Base-by-base conservation (phyloP, 2,888 invertebrate genomes). In the Phrixothrix hirtus region DNA sequence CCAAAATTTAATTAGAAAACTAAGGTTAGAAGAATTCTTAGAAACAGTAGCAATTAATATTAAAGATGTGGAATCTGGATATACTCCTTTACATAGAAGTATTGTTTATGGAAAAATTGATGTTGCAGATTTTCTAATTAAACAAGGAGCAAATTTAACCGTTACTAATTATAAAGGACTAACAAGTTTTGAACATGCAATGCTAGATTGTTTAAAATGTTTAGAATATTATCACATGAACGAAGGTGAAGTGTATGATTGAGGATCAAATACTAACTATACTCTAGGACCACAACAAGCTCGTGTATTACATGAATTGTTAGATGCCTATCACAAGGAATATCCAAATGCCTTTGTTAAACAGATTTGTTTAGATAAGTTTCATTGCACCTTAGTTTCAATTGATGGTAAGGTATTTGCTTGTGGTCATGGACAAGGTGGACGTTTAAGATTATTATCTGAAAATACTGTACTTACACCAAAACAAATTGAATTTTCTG, bases 251-350 rank as follows among this genome's bases (percentile, higher is more conserved):
- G 82, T 86, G 0, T 89, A 89, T 61, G 86, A 87, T 0, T 94
- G 92, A 92, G 94, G 94, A 6, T 84, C 83, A 26, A 94, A 95
- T 74, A 82, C 83, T 29, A 94, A 93, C 74, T 90, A 89, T 70
- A 90, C 89, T 1, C 79, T 93, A 5, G 94, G 93, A 1, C 84
- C 87, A 15, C 84, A 87, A 63, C 82, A 87, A 64, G 80, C 81
- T 7, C 75, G 83, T 32, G 74, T 76, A 41, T 62, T 78, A 3
- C 89, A 90, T 0, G 89, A 89, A 65, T 69, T 84, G 16, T 74
- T 89, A 30, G 84, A 86, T 37, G 79, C 79, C 48, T 89, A 90
- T 69, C 83, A 83, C 42, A 82, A 84, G 52, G 78, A 74, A 34
- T 63, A 69, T 62, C 65, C 70, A 2, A 59, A 64, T 25, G 66